phyloP scores from a whole-genome alignment of 2,888 invertebrate species.

The Cheilosia vulpina region DNA sequence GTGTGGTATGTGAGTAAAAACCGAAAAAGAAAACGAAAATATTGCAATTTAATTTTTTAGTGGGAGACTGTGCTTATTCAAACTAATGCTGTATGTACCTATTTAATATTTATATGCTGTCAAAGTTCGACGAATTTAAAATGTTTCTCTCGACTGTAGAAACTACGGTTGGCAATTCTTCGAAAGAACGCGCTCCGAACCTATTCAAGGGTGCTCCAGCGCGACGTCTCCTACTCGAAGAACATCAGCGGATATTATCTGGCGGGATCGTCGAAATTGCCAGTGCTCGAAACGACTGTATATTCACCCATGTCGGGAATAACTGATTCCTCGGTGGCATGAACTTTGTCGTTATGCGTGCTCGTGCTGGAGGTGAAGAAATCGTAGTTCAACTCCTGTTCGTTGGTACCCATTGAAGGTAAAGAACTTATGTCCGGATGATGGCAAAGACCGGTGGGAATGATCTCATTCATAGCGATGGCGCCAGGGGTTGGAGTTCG shows the following conservation, averaged over 20 bases:
- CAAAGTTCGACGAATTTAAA: conserved; percentile 14
- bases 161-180: conserved; percentile 30
- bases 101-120: neutral
- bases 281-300: conserved; percentile 59
- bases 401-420: conserved; percentile 46
- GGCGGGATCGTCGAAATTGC: conserved; percentile 72
- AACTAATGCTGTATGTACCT: conserved; percentile 18
- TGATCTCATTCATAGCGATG: conserved; percentile 73
- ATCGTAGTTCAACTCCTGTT: conserved; percentile 59
- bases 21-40: conserved; percentile 1
- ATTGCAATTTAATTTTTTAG: conserved; percentile 1
- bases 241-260: conserved; percentile 77
- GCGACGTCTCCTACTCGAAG: conserved; percentile 60
- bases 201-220: conserved; percentile 15
- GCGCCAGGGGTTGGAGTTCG: conserved; percentile 79
- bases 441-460: conserved; percentile 66
- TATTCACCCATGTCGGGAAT: conserved; percentile 69
- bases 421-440: conserved; percentile 66
- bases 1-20: conserved; percentile 12
- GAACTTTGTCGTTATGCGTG: conserved; percentile 26
- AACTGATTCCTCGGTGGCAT: conserved; percentile 51
- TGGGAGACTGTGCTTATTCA: conserved; percentile 20
- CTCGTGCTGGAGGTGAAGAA: conserved; percentile 51
- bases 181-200: conserved; percentile 39
- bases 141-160: conserved; percentile 11